Conservation (phyloP, 2,797 vertebrate species). For the Chloroceryle inda region DNA sequence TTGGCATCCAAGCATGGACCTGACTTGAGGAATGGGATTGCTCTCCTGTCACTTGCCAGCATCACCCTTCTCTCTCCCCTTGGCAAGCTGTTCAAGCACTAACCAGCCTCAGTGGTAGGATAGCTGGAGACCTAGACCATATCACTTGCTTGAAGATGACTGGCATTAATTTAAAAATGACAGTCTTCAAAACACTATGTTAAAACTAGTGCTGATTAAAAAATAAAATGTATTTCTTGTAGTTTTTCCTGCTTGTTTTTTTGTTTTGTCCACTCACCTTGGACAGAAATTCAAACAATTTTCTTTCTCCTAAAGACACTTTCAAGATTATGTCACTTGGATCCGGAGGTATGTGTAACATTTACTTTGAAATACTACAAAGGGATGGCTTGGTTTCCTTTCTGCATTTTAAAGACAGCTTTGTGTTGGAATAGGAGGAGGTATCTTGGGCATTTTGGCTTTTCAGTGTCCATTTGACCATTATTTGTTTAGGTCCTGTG, state of each 20-base stretch:
- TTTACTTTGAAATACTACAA: constrained; percentile 11
- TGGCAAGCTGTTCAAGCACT: neutral
- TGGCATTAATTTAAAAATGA: neutral
- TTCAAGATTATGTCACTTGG: neutral
- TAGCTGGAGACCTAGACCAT: neutral
- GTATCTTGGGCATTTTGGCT: constrained; percentile 9
- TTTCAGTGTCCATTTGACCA: neutral
- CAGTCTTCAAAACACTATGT: neutral
- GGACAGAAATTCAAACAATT: neutral
- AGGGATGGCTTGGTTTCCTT: neutral
- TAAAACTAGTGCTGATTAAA: neutral
- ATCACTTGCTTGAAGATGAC: neutral
- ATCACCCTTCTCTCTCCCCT: neutral
- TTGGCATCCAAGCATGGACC: neutral
- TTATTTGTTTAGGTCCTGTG: neutral
- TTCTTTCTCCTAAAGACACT: neutral
- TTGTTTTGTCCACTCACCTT: neutral
- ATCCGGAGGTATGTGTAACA: neutral
- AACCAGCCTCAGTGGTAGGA: neutral
- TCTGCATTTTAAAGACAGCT: neutral
- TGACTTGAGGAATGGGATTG: neutral
- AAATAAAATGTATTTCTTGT: neutral
- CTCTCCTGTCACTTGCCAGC: neutral
- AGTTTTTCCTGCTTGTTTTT: neutral
- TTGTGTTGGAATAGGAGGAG: neutral